These are phyloP conservation scores for Gallinago nigripennis DNA, from an alignment of 2,797 vertebrate species.

Conservation along the genomic window DNA sequence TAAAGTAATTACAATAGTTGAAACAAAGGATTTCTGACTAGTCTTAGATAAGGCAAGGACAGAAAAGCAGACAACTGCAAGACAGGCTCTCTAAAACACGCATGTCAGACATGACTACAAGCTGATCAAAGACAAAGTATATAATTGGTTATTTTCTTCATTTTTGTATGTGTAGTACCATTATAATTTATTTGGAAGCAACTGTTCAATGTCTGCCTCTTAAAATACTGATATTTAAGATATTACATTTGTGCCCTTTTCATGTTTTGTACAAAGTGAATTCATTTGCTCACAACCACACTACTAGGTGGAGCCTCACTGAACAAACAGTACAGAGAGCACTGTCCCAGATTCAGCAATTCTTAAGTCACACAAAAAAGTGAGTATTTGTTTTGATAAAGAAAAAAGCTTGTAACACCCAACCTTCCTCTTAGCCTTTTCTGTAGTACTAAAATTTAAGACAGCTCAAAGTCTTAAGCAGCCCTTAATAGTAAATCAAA, in stretches of 20 bases:
- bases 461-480: background rate
- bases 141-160: background rate
- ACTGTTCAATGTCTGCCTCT: background rate
- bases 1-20: background rate
- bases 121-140: background rate
- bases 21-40: background rate
- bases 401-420: background rate
- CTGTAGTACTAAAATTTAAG: background rate
- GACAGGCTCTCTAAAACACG: rapidly evolving
- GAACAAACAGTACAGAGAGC: background rate
- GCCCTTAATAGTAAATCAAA: background rate
- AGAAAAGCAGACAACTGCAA: background rate
- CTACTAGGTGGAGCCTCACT: rapidly evolving
- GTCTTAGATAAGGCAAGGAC: background rate
- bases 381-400: background rate
- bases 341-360: background rate
- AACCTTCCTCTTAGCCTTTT: background rate
- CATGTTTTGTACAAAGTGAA: background rate
- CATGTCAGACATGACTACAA: background rate
- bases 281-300: background rate
- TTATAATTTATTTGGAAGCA: background rate
- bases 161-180: background rate
- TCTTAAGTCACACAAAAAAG: background rate
- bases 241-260: background rate
- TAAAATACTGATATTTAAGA: background rate